Evolutionary conservation across 2,888 invertebrate genomes (phyloP).

Genomic region (Balanococcus diminutus): DNA sequence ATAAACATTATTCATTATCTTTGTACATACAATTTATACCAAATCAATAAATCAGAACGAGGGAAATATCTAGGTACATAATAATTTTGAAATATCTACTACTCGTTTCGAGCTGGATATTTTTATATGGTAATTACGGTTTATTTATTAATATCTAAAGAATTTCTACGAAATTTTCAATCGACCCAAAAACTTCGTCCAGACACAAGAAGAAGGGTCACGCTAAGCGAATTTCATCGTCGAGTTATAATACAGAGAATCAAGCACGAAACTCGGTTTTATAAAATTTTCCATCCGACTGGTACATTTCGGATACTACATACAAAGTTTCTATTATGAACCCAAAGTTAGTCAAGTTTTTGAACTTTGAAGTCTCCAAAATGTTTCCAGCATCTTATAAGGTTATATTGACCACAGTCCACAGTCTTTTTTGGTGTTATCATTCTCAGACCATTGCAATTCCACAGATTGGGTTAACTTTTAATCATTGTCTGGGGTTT

Average conservation of each 20-base stretch:
- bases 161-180: neutral
- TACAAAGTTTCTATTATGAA: neutral
- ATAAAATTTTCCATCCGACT: neutral
- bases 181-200: neutral
- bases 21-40: neutral
- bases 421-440: neutral
- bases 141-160: neutral
- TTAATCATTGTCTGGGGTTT: neutral
- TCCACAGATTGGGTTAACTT: neutral
- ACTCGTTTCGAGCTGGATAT: too few species aligned
- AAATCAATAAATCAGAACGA: neutral
- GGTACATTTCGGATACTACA: neutral
- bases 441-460: neutral
- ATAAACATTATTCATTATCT: neutral
- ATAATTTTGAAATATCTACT: neutral
- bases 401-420: conserved; percentile 17
- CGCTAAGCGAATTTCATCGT: neutral
- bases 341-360: neutral
- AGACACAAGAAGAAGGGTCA: neutral
- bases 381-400: neutral
- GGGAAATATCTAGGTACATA: neutral
- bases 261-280: neutral
- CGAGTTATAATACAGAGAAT: neutral
- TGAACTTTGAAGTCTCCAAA: conserved; percentile 8
- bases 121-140: neutral